phyloP scores from a whole-genome alignment of 2,113 vertebrate species.

The Nibea coibor region DNA sequence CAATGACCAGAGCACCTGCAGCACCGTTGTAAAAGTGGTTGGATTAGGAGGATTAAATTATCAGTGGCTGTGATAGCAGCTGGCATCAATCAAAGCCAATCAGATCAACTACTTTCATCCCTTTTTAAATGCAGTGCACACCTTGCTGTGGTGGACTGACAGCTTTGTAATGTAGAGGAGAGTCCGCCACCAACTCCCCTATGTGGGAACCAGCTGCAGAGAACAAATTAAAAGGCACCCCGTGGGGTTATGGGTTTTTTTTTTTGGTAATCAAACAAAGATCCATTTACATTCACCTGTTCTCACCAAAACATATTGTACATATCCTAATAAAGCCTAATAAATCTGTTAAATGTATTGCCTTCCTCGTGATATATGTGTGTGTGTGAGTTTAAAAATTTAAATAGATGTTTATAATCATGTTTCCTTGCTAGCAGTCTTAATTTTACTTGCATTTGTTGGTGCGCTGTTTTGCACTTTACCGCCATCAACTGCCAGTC shows the following conservation, averaged over 20 bases:
- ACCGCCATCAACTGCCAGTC: not conserved
- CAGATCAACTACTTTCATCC: conserved; percentile 40
- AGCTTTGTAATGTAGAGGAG: conserved; percentile 36
- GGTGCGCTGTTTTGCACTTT: not conserved
- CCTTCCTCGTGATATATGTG: not conserved
- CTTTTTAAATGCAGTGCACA: conserved; percentile 54
- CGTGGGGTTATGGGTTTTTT: not conserved
- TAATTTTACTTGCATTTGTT: not conserved
- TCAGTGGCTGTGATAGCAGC: conserved; percentile 59
- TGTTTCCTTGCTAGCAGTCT: not conserved
- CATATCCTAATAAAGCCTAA: not conserved
- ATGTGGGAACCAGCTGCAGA: conserved; percentile 25
- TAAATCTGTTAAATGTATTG: not conserved
- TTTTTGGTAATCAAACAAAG: conserved; percentile 10
- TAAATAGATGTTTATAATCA: not conserved
- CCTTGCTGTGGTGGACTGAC: conserved; percentile 17
- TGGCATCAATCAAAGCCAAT: conserved; percentile 61
- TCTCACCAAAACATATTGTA: not conserved
- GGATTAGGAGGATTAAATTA: conserved; percentile 69
- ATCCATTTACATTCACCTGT: not conserved
- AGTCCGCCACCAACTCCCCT: conserved; percentile 10
- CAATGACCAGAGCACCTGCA: conserved; percentile 54
- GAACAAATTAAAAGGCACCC: conserved; percentile 28
- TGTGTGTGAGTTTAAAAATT: too few species aligned
- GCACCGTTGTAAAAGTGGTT: conserved; percentile 57